Base-by-base conservation (phyloP, 2,888 invertebrate species). In the Dolichomitus sp. region DNA sequence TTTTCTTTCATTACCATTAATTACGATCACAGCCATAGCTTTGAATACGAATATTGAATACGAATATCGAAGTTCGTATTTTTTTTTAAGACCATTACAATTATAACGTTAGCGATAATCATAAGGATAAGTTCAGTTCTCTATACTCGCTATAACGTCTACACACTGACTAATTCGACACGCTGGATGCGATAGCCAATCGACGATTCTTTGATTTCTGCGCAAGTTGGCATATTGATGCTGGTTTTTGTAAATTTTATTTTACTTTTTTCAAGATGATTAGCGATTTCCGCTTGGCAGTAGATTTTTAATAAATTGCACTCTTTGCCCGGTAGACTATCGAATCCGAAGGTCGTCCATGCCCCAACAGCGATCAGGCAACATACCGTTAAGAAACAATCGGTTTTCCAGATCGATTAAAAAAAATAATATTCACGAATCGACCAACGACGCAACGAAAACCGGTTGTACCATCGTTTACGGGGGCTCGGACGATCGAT, bases 21-120 rank as follows among this genome's bases (percentile, higher is more conserved):
- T 80, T 84, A 87, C 87, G 86, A 93, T 93, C 93, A 93, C 93
- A 93, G 93, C 93, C 93, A 93, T 92, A 93, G 93, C 93, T 93
- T 93, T 93, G 93, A 92, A 93, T 93, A 93, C 92, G 92, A 93
- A 93, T 90, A 86, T 90, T 81, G 84, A 78, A 85, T 91, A 81
- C 93, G 93, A 93, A 93, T 90, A 85, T 89, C 80, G 84, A 68
- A 80, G 84, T 92, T 92, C 93, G 92, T 91, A 93, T 73, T 61
- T 68, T 65, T 50, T 61, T 75, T 19, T 19, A 91, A 91, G 89
- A 93, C 88, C 89, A 90, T 89, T 90, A 90, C 87, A 91, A 91
- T 90, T 89, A 92, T 90, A 90, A 85, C 85, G 78, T 89, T 89
- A 87, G 89, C 87, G 87, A 85, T 91, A 91, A 91, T 91, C 85